phyloP scores from a whole-genome alignment of 2,888 invertebrate genomes.

The Drosophila paracracens region DNA sequence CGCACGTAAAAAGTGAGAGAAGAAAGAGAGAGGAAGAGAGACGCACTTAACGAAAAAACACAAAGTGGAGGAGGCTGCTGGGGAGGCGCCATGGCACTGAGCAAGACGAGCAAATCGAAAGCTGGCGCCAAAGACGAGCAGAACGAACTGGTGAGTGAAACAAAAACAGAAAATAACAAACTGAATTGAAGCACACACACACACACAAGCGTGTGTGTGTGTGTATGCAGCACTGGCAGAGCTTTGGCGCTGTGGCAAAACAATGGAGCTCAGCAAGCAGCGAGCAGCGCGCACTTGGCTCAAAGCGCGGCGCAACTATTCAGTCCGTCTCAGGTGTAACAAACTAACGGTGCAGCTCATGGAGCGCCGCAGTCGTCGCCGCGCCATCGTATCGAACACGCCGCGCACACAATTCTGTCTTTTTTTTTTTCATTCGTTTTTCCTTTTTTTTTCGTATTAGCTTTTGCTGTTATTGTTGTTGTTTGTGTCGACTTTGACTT shows the following conservation, averaged over 20 bases:
- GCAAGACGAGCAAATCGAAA: slow-evolving; percentile 69
- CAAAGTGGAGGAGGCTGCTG: slow-evolving; percentile 34
- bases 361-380: slow-evolving; percentile 71
- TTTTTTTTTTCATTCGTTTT: slow-evolving; percentile 10
- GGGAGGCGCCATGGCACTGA: slow-evolving; percentile 64
- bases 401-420: slow-evolving; percentile 45
- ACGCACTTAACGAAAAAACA: not conserved
- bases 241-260: slow-evolving; percentile 31
- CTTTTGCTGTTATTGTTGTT: slow-evolving; percentile 10
- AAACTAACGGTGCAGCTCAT: slow-evolving; percentile 77
- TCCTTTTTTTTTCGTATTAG: slow-evolving; percentile 10
- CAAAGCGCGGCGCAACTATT: slow-evolving; percentile 30
- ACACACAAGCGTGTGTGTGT: slow-evolving; percentile 13
- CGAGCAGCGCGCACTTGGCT: slow-evolving; percentile 50
- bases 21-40: slow-evolving; percentile 1
- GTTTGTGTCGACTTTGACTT: slow-evolving; percentile 35
- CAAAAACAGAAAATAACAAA: slow-evolving; percentile 32
- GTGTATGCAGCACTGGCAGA: slow-evolving; percentile 19
- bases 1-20: not conserved
- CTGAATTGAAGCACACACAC: slow-evolving; percentile 19
- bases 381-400: slow-evolving; percentile 69
- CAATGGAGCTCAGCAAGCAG: slow-evolving; percentile 47
- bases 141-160: slow-evolving; percentile 70
- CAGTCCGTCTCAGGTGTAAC: slow-evolving; percentile 75
- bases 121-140: slow-evolving; percentile 76